Conservation (phyloP, 2,113 vertebrate species). For the Plotosus lineatus region DNA sequence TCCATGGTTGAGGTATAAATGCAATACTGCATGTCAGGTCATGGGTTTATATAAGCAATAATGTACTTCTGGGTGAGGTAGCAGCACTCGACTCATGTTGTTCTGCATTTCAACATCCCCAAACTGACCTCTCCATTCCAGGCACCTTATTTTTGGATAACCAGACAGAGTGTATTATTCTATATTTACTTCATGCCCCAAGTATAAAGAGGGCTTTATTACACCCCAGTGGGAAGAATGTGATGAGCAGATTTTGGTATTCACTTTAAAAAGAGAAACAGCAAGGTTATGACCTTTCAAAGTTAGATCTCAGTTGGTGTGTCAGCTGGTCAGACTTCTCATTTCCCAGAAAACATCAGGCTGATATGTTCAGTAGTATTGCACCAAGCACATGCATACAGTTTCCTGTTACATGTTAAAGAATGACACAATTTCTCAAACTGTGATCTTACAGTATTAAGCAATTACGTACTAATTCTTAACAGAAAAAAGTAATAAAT, state of each 20-base stretch:
- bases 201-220: background rate
- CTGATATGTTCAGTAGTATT: conserved; percentile 17
- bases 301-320: conserved; percentile 19
- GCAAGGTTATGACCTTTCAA: background rate
- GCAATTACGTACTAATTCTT: conserved; percentile 22
- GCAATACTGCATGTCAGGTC: background rate
- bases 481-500: conserved; percentile 7
- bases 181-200: background rate
- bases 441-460: conserved; percentile 19
- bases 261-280: background rate
- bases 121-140: too few relatives aligned
- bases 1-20: background rate
- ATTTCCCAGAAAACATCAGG: conserved; percentile 45
- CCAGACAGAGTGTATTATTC: background rate
- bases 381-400: conserved; percentile 17
- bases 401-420: conserved; percentile 12
- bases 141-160: background rate
- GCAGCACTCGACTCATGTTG: background rate
- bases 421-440: conserved; percentile 17
- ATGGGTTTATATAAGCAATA: background rate
- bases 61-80: background rate
- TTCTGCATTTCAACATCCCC: background rate
- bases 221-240: background rate
- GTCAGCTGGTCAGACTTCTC: conserved; percentile 34
- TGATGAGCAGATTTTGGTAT: too few relatives aligned